These are phyloP conservation scores for Caenorhabditis panamensis DNA, from an alignment of 2,888 invertebrate genomes.

Conservation along the genomic window DNA sequence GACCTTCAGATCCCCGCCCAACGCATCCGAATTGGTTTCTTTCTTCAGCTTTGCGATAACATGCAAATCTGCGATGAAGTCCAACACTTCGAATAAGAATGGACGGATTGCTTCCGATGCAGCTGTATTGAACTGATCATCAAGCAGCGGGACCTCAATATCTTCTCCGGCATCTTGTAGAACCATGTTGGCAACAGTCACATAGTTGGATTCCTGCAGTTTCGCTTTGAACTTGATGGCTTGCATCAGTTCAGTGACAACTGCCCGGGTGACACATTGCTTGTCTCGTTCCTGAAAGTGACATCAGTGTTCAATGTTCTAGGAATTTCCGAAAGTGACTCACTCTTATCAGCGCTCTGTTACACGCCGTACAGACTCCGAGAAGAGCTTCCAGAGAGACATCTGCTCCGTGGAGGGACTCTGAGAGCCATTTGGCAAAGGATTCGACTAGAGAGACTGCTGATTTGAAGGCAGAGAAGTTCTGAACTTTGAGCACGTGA, in stretches of 20 bases:
- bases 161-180: constrained; percentile 76
- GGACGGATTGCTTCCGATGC: constrained; percentile 95
- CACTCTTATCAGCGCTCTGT: constrained; percentile 87
- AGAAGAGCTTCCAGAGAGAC: constrained; percentile 87
- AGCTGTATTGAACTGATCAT: constrained; percentile 85
- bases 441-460: constrained; percentile 96
- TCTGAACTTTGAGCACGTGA: constrained; percentile 88
- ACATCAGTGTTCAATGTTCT: background rate
- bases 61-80: constrained; percentile 95
- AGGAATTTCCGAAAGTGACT: constrained; percentile 7
- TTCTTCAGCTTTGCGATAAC: constrained; percentile 93
- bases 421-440: constrained; percentile 94
- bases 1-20: constrained; percentile 96
- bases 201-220: constrained; percentile 94
- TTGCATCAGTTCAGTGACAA: constrained; percentile 94
- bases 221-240: constrained; percentile 95
- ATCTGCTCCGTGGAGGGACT: constrained; percentile 91
- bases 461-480: constrained; percentile 88
- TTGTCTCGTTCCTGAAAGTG: constrained; percentile 93
- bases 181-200: constrained; percentile 88
- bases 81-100: constrained; percentile 93
- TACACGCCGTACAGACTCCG: constrained; percentile 92
- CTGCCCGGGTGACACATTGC: constrained; percentile 91
- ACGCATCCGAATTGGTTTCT: constrained; percentile 84
- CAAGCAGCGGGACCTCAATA: constrained; percentile 65